phyloP scores from a whole-genome alignment of 2,888 invertebrate species.

The Sinhomidia bicolor region DNA sequence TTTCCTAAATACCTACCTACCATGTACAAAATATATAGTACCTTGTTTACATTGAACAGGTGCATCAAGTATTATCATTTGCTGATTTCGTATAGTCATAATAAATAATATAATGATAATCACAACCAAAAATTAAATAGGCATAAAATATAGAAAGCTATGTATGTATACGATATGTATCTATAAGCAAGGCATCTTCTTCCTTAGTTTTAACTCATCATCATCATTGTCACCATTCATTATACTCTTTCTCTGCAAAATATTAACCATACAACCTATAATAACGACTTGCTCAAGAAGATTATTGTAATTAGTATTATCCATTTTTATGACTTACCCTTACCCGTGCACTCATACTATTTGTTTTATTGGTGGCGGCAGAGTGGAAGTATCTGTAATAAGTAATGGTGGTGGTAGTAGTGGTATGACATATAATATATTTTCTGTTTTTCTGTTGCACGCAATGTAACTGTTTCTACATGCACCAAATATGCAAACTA shows the following conservation, averaged over 20 bases:
- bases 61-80: background rate
- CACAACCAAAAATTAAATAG: constrained; percentile 32
- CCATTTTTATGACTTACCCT: constrained; percentile 38
- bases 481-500: constrained; percentile 33
- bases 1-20: constrained; percentile 13
- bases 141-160: constrained; percentile 32
- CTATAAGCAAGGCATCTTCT: background rate
- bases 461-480: background rate
- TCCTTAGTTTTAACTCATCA: constrained; percentile 31
- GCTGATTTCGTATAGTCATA: background rate
- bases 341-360: constrained; percentile 18
- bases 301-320: constrained; percentile 46
- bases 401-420: background rate
- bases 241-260: constrained; percentile 24
- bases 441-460: background rate
- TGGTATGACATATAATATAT: background rate
- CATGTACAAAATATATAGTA: background rate
- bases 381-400: no score
- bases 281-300: constrained; percentile 22
- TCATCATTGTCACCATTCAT: background rate
- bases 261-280: constrained; percentile 31
- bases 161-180: background rate
- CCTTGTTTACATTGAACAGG: background rate
- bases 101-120: background rate
- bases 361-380: constrained; percentile 6